Percentiles rank a stretch among this genome's conserved stretches.
Evolutionary conservation across 2,797 vertebrate species (phyloP).

Genomic region (Pelochelys cantorii): DNA sequence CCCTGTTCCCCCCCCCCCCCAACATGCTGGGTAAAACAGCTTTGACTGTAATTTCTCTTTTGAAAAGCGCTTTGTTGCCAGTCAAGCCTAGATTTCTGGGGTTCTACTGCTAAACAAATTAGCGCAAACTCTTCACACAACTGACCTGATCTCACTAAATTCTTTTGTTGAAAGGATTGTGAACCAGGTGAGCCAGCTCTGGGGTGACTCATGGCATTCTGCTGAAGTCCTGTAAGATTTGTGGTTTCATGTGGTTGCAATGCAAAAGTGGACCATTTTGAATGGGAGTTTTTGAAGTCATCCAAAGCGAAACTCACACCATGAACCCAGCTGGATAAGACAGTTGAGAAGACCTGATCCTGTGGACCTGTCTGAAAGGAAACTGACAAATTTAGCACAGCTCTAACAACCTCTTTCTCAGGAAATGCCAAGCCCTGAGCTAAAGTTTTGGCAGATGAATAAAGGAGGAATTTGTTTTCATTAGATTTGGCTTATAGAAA

Average conservation of each 20-base stretch:
- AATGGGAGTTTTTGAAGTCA: background rate
- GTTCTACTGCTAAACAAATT: background rate
- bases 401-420: background rate
- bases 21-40: too few relatives aligned
- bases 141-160: background rate
- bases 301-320: background rate
- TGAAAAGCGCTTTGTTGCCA: background rate
- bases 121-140: background rate
- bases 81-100: constrained; percentile 23
- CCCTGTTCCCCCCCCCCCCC: too few relatives aligned
- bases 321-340: background rate
- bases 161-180: background rate
- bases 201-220: background rate
- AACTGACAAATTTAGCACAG: background rate
- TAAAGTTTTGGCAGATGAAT: background rate
- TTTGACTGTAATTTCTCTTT: background rate
- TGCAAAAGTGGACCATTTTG: background rate
- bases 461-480: background rate
- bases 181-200: background rate
- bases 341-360: background rate
- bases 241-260: background rate
- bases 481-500: background rate
- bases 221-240: accelerated
- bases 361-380: accelerated
- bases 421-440: background rate